Base-by-base conservation (phyloP, 2,113 vertebrate genomes). In the Sinocyclocheilus grahami region DNA sequence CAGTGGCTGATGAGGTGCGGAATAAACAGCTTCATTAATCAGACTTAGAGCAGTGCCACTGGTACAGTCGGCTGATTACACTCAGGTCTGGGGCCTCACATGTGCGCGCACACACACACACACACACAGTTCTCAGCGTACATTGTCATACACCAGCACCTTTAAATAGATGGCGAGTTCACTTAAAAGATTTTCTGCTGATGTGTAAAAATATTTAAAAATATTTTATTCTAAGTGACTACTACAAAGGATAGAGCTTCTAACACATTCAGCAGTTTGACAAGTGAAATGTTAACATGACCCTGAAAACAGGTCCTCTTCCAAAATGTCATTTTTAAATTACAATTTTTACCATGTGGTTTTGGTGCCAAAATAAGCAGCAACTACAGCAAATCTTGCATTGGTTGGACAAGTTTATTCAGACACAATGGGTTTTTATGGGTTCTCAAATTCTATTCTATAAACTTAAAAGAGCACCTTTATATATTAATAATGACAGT, bases 1-100 rank as follows among this genome's bases (percentile, higher is more conserved):
- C 75, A 69, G 53, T 55, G 79, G 78, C 67, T 86, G 85, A 82
- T 86, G 79, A 86, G 80, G 75, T 86, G 85, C 71, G 37, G 81
- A 88, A 83, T 88, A 88, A 84, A 88, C 85, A 88, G 85, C 85
- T 86, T 84, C 81, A 86, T 88, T 88, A 88, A 88, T 88, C 87
- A 88, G 85, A 88, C 81, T 75, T 85, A 88, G 85, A 74, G 84
- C 53, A 48, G 67, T 83, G 74, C 79, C 77, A 60, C 84, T 78
- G 63, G n/a, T 78, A 71, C 75, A 86, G 48, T 80, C 30, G 76
- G 51, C 81, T 88, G 87, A 88, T 88, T 88, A 84, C 65, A 79
- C 75, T 39, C 78, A 72, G 85, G 51, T 72, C 30, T 81, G 74
- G 14, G 63, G 82, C 63, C 60, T 65, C 72, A 63, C 69, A 77